These are phyloP conservation scores for Enteromius unitaeniatus DNA, from an alignment of 2,797 vertebrate species.

Conservation along the genomic window DNA sequence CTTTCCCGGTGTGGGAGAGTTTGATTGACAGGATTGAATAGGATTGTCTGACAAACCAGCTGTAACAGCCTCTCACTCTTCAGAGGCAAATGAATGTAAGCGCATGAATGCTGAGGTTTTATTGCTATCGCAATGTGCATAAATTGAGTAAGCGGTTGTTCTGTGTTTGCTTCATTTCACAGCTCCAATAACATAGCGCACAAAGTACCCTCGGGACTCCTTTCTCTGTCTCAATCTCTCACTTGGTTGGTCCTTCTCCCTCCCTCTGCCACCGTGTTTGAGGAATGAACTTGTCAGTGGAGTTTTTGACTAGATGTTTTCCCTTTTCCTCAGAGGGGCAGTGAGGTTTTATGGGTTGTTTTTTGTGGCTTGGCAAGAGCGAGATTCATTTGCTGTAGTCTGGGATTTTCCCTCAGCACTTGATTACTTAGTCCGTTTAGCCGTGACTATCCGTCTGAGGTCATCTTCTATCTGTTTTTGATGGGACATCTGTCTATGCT, in stretches of 20 bases:
- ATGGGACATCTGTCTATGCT: constrained; percentile 45
- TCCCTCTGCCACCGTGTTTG: constrained; percentile 47
- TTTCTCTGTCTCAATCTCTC: constrained; percentile 39
- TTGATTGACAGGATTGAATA: constrained; percentile 59
- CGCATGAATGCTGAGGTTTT: constrained; percentile 66
- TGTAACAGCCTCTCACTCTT: constrained; percentile 47
- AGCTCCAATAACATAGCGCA: constrained; percentile 53
- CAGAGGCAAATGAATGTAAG: constrained; percentile 61
- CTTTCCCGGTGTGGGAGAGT: constrained; percentile 38
- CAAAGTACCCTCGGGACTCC: constrained; percentile 36
- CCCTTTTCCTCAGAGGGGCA: constrained; percentile 45
- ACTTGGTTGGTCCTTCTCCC: constrained; percentile 1
- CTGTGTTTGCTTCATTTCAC: constrained; percentile 59
- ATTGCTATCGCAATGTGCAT: constrained; percentile 66
- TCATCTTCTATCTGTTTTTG: constrained; percentile 41
- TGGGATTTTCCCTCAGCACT: constrained; percentile 33
- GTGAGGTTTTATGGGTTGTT: constrained; percentile 56
- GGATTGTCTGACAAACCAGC: constrained; percentile 52
- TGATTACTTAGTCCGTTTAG: constrained; percentile 49
- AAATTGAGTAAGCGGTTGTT: constrained; percentile 57
- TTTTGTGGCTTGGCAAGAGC: constrained; percentile 50
- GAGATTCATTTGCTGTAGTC: constrained; percentile 24
- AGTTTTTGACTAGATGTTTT: constrained; percentile 53
- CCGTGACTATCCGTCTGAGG: constrained; percentile 43
- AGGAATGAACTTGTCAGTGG: constrained; percentile 48